Evolutionary conservation across 2,888 invertebrate genomes (phyloP), one percentile per base, ranked within the genome.

Genomic region (Autographa gamma): DNA sequence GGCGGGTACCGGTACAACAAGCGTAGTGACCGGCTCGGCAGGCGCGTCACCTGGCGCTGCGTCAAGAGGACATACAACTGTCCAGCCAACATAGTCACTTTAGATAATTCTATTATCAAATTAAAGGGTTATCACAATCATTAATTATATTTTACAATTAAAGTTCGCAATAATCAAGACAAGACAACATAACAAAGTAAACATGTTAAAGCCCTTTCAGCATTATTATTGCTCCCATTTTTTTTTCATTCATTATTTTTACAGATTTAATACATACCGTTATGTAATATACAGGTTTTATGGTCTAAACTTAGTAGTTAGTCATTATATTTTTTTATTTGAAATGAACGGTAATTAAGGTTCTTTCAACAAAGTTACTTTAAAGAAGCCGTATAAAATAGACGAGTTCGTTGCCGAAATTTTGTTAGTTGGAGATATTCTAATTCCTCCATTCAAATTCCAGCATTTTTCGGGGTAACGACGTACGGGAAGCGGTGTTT

Each of bases 401-500:
- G 38, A 38, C 38, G 38, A 38, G 8, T 11, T 38, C 38, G 2
- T 9, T 38, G 11, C 0, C 2, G 38, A 38, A 11, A 38, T 38
- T 38, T 38, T 48, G 8, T 48, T 16, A n/a, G n/a, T n/a, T n/a
- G 1, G n/a, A n/a, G n/a, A 16, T n/a, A n/a, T 43, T n/a, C 48
- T 48, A 48, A 48, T 7, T 7, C 7, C n/a, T n/a, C 5, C n/a
- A n/a, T 6, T 48, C 6, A 13, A 58, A n/a, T 81, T 88, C 18
- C 86, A 91, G 91, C 87, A 1, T 89, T 84, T 80, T 94, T 94
- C 77, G 92, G 93, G 2, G 85, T 80, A 56, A 92, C 93, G 0
- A 43, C 61, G 0, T 76, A 85, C n/a, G 94, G 94, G 1, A 93
- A 93, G 66, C 89, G 90, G 19, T 94, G 93, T 56, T 81, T 94